phyloP scores from a whole-genome alignment of 2,113 vertebrate genomes.

The Neolamprologus toae region DNA sequence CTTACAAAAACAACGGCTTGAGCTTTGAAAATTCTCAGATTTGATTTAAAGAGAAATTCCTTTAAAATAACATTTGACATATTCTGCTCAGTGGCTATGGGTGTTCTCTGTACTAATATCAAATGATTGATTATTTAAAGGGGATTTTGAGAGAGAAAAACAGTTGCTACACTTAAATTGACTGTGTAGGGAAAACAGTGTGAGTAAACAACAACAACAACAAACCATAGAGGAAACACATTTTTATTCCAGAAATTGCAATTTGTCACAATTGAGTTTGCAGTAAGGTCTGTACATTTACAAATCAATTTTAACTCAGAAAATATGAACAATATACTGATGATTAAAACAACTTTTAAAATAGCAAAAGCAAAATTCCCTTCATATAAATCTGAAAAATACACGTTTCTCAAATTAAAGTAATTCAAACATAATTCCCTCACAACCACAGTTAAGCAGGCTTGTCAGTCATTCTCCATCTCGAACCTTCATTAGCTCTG shows the following conservation, averaged over 20 bases:
- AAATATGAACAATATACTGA: neutral
- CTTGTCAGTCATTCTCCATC: neutral
- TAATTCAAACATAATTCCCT: neutral
- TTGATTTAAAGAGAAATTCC: conserved; percentile 12
- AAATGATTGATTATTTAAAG: conserved; percentile 32
- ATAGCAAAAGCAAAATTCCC: neutral
- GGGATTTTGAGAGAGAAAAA: neutral
- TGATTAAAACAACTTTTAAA: neutral
- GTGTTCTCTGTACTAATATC: neutral
- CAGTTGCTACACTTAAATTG: neutral
- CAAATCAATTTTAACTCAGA: neutral
- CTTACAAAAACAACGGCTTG: conserved; percentile 9
- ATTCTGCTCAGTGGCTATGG: neutral
- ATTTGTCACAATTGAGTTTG: neutral
- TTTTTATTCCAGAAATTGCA: neutral
- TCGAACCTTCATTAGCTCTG: neutral
- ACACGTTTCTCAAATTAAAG: neutral
- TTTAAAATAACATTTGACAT: conserved; percentile 40
- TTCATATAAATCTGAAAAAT: neutral
- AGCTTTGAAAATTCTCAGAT: neutral
- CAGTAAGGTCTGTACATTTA: neutral
- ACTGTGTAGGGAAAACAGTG: neutral
- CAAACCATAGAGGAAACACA: neutral
- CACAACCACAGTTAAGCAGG: neutral
- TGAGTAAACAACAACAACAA: neutral